Percentiles rank a stretch among this genome's conserved stretches.
Evolutionary conservation across 2,888 invertebrate genomes (phyloP).

Genomic region (Odontothrips loti): DNA sequence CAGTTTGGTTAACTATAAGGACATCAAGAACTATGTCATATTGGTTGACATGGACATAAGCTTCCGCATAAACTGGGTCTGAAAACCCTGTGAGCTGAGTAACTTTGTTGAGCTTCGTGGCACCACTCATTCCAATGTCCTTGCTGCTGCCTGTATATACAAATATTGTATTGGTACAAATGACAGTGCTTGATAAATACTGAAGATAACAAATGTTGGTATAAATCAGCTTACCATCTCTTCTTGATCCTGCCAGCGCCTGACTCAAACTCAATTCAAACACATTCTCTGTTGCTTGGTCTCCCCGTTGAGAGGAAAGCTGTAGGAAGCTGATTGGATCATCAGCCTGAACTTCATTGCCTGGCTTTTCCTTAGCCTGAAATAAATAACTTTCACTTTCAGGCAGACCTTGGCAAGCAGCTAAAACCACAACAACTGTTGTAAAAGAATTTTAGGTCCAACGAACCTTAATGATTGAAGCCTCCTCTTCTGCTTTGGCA

Average conservation of each 20-base stretch:
- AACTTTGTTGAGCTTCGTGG: constrained; percentile 62
- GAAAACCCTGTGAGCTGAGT: constrained; percentile 98
- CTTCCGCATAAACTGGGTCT: constrained; percentile 99
- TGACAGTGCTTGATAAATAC: not conserved
- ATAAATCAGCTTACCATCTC: not conserved
- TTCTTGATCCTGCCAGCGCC: constrained; percentile 72
- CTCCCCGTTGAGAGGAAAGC: constrained; percentile 60
- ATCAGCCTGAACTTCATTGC: constrained; percentile 49
- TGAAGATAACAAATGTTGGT: not conserved
- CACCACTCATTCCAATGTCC: constrained; percentile 14
- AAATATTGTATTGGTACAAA: not conserved
- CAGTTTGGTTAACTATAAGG: constrained; percentile 95
- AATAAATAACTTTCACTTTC: constrained; percentile 15
- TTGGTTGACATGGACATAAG: constrained; percentile 98
- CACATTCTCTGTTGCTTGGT: constrained; percentile 68
- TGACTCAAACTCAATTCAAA: constrained; percentile 92
- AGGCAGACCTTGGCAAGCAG: not conserved
- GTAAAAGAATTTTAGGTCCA: constrained; percentile 15
- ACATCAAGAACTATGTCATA: constrained; percentile 98
- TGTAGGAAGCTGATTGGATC: constrained; percentile 81
- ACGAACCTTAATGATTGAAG: constrained; percentile 52
- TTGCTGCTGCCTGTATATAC: not conserved
- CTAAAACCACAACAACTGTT: not conserved
- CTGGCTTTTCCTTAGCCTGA: constrained; percentile 45
- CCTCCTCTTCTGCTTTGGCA: constrained; percentile 70